Percentiles rank a stretch among this genome's conserved stretches.
Evolutionary conservation across 2,888 invertebrate genomes (phyloP).

Genomic region (Ceriagrion tenellum): DNA sequence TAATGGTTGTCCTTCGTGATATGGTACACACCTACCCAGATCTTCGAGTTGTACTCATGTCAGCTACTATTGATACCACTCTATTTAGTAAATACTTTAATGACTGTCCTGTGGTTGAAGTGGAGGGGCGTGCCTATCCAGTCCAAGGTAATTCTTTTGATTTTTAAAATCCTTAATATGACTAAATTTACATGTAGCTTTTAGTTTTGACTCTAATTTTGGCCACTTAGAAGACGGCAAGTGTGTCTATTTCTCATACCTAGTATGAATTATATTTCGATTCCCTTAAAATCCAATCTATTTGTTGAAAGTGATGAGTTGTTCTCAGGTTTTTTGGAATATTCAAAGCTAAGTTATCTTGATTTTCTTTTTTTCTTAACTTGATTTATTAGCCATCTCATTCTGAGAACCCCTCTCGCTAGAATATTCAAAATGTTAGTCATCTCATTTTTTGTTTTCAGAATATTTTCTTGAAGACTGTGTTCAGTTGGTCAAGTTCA

Average conservation of each 20-base stretch:
- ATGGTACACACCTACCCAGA: slow-evolving; percentile 97
- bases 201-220: no score
- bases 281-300: no score
- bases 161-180: no score
- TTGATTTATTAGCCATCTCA: neutral
- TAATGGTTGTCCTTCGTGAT: slow-evolving; percentile 95
- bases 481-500: slow-evolving; percentile 91
- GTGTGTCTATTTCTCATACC: no score
- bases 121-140: slow-evolving; percentile 92
- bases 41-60: slow-evolving; percentile 96
- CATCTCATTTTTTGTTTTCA: slow-evolving; percentile 72
- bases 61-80: slow-evolving; percentile 97
- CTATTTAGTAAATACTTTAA: slow-evolving; percentile 96
- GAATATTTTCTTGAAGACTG: slow-evolving; percentile 97
- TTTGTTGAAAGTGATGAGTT: no score
- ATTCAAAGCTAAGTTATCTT: no score
- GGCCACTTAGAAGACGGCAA: no score
- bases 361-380: neutral
- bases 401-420: no score
- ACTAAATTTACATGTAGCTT: neutral
- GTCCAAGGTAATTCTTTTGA: slow-evolving; percentile 81
- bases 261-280: no score
- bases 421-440: no score
- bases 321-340: no score
- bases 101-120: slow-evolving; percentile 93